Percentiles rank a stretch among this genome's conserved stretches.
These are phyloP conservation scores for Tiliqua scincoides DNA, from an alignment of 2,113 vertebrate species.

Conservation along the genomic window DNA sequence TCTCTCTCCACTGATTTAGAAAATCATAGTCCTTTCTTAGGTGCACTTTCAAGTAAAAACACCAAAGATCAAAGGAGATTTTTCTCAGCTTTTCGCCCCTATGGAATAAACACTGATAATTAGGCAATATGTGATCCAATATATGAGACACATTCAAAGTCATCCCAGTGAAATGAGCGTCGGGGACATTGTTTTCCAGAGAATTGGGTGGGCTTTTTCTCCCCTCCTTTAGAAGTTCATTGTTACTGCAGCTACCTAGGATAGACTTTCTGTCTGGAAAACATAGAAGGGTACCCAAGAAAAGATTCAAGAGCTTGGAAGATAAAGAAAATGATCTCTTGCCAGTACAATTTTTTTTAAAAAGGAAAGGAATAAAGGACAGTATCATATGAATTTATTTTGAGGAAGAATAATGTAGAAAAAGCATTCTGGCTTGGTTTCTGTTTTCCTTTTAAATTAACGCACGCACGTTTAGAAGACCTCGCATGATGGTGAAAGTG, in stretches of 20 bases:
- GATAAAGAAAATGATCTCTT: slow-evolving; percentile 31
- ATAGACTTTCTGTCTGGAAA: slow-evolving; percentile 51
- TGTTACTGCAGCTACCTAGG: slow-evolving; percentile 67
- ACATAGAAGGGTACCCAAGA: slow-evolving; percentile 9
- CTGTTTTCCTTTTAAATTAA: slow-evolving; percentile 34
- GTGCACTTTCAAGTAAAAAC: background rate
- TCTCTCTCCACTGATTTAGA: background rate
- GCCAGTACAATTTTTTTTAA: background rate
- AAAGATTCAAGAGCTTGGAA: slow-evolving; percentile 19
- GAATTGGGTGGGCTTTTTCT: background rate
- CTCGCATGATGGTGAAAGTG: background rate
- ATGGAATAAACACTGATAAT: background rate
- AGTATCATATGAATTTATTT: background rate
- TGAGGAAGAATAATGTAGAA: background rate
- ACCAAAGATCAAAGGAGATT: background rate
- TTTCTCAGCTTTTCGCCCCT: background rate
- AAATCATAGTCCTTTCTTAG: background rate
- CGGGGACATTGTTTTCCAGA: slow-evolving; percentile 33
- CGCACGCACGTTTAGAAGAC: background rate
- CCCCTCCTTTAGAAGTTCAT: slow-evolving; percentile 60
- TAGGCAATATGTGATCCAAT: background rate
- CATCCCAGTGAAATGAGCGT: slow-evolving; percentile 22
- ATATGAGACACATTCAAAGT: slow-evolving; percentile 24
- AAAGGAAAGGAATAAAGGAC: background rate
- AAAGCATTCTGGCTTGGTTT: slow-evolving; percentile 24